Evolutionary conservation across 2,113 vertebrate genomes (phyloP), one percentile per base, ranked within the genome.

Genomic region (Bambusicola thoracicus): DNA sequence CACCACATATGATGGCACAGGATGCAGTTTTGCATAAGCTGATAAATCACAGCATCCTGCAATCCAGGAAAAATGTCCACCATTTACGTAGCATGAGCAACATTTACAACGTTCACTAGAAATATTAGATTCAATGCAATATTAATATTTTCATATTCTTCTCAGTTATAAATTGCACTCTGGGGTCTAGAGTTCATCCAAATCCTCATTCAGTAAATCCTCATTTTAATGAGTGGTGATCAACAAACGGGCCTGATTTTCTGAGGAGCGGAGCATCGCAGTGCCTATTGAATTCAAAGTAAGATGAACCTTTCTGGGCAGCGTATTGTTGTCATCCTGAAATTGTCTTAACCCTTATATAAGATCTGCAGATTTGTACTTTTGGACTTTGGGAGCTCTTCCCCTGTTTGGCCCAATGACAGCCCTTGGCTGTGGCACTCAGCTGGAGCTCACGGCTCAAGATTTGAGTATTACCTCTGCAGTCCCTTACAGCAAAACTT

Each of bases 221-320:
- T 75, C 36, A 58, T 68, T 92, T 95, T 81, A 91, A 69, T 85
- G 55, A 92, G 53, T 41, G 21, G 85, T 24, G 75, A 27, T 93
- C 91, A 81, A 69, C 92, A 81, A 76, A 87, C 61, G 66, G 43
- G 72, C 74, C 53, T 92, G 69, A 72, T n/a, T 92, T 68, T 78
- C 83, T 76, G 48, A 91, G 49, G 27, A 77, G 49, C 30, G 48
- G 79, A 69, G 18, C 12, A 3, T 72, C 43, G 70, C 34, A 8
- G 46, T 3, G 1, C 53, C 44, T 85, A 6, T 58, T 93, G 67
- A 91, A 87, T 63, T 91, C 67, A 79, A 69, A 0, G 2, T 25
- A 55, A 90, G 44, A 81, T 66, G 89, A 16, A 68, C 84, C 44
- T 81, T 84, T 53, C 58, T 61, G 40, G 62, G 62, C 62, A 73